A percentile compares a stretch with the other conserved stretches of the same genome.
These are phyloP conservation scores for Papilio dardanus DNA, from an alignment of 1,140 invertebrate species.

Conservation along the genomic window DNA sequence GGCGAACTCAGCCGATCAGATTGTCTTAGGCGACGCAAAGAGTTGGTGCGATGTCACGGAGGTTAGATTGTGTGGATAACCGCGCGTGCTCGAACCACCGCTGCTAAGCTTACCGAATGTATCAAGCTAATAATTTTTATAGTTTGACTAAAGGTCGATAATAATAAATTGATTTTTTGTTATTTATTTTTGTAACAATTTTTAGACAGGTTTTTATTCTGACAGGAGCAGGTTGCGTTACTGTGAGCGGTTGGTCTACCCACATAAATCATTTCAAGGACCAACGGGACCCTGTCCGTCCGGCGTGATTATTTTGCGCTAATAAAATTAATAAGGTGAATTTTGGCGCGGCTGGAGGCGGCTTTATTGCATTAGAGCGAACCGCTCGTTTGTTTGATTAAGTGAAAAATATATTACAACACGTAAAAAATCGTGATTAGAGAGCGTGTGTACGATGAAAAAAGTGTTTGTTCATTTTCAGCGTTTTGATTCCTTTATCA, in stretches of 20 bases:
- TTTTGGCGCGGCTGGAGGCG: conserved; percentile 56
- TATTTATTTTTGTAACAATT: not conserved
- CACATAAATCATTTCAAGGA: conserved; percentile 71
- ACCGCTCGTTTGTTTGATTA: conserved; percentile 54
- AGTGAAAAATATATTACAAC: conserved; percentile 36
- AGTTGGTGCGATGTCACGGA: conserved; percentile 50
- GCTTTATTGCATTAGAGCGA: conserved; percentile 65
- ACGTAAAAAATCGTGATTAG: conserved; percentile 9
- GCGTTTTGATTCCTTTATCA: not conserved
- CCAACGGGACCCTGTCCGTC: conserved; percentile 54
- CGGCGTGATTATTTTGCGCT: conserved; percentile 67
- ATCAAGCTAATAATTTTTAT: conserved; percentile 26
- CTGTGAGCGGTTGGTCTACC: conserved; percentile 41
- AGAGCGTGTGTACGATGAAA: not conserved
- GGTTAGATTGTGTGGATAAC: conserved; percentile 59
- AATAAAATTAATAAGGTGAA: conserved; percentile 76
- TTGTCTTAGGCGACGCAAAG: conserved; percentile 59
- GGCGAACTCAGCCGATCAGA: conserved; percentile 64
- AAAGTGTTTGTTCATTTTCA: not conserved
- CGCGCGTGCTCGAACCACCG: conserved; percentile 47
- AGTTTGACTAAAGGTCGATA: not conserved
- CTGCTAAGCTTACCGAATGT: conserved; percentile 44
- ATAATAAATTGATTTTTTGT: not conserved
- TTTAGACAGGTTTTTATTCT: no score
- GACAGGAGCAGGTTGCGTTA: conserved; percentile 9